Conservation (phyloP, 2,113 vertebrate species). For the Carassius auratus region DNA sequence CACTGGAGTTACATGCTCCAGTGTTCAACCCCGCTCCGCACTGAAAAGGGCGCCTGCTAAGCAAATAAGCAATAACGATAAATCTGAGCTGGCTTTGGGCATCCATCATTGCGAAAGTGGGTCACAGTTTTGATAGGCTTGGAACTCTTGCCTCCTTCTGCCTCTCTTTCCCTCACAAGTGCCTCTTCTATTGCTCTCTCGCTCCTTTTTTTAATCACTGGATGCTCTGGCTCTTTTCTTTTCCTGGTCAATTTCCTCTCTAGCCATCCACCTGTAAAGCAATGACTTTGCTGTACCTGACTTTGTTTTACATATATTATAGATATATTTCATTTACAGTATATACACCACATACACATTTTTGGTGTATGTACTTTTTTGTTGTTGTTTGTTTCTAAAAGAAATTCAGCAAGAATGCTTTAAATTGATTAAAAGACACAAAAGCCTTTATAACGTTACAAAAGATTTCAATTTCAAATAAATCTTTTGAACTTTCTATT, state of each 20-base stretch:
- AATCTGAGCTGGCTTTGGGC: slow-evolving; percentile 73
- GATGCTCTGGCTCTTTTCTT: slow-evolving; percentile 14
- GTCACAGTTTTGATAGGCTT: slow-evolving; percentile 74
- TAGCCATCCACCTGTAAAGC: background rate
- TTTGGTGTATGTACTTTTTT: no score
- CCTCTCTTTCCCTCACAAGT: background rate
- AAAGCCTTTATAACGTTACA: background rate
- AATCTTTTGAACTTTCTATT: background rate
- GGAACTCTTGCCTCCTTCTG: slow-evolving; percentile 45
- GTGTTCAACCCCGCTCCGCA: slow-evolving; percentile 40
- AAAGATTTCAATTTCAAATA: background rate
- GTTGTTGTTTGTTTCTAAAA: no score
- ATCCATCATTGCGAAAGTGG: slow-evolving; percentile 76
- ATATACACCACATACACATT: background rate
- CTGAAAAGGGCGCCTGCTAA: slow-evolving; percentile 71
- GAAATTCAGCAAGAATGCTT: background rate
- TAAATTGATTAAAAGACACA: background rate
- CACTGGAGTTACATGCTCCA: slow-evolving; percentile 26
- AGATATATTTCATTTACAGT: background rate
- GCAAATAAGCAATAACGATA: slow-evolving; percentile 71
- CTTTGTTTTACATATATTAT: background rate
- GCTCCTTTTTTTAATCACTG: background rate
- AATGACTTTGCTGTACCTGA: background rate
- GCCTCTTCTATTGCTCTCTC: background rate
- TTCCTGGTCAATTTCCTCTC: slow-evolving; percentile 27